Conservation (phyloP, 2,888 invertebrate genomes). For the Blastobasis lacticolella region DNA sequence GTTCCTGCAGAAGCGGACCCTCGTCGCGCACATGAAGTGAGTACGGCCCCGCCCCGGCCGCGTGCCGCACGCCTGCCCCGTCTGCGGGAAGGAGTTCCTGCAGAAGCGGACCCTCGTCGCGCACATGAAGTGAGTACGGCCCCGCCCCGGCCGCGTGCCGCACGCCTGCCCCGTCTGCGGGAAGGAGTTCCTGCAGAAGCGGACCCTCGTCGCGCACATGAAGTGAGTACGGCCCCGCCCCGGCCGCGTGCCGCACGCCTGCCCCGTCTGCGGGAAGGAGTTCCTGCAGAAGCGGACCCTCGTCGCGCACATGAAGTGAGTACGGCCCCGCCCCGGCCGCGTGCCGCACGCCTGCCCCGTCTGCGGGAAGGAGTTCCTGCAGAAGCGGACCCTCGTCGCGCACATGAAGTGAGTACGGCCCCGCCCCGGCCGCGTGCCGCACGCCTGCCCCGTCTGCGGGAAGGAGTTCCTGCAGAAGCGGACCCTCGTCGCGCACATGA, state of each 20-base stretch:
- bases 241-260: constrained; percentile 86
- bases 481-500: constrained; percentile 86
- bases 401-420: constrained; percentile 88
- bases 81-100: constrained; percentile 89
- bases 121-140: too few relatives aligned
- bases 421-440: constrained; percentile 85
- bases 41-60: constrained; percentile 86
- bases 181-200: constrained; percentile 89
- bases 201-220: constrained; percentile 87
- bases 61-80: constrained; percentile 86
- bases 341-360: constrained; percentile 87
- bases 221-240: constrained; percentile 85
- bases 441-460: constrained; percentile 86
- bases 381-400: constrained; percentile 86
- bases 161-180: constrained; percentile 88
- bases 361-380: constrained; percentile 89
- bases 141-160: constrained; percentile 85
- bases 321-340: constrained; percentile 84
- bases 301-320: constrained; percentile 86
- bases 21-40: constrained; percentile 87
- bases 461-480: constrained; percentile 90
- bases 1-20: constrained; percentile 87
- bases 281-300: constrained; percentile 89
- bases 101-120: constrained; percentile 87
- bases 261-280: constrained; percentile 88